phyloP scores from a whole-genome alignment of 2,797 vertebrate species.

The Gobionotothen gibberifrons region DNA sequence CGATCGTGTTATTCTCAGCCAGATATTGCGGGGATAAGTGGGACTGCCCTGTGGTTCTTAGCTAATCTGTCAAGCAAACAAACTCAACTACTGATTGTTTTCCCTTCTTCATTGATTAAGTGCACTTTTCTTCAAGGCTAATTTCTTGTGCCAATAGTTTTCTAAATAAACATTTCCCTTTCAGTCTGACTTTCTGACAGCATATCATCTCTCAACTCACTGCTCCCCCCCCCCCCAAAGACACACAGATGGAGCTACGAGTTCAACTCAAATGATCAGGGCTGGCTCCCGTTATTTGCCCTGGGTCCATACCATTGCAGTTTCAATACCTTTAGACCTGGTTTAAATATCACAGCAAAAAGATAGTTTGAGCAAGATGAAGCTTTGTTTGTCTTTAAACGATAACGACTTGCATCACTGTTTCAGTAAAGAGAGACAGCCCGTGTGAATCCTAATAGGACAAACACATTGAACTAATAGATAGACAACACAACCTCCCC shows the following conservation, averaged over 20 bases:
- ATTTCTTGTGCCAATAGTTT: conserved; percentile 41
- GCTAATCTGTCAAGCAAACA: conserved; percentile 51
- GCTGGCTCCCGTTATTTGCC: conserved; percentile 18
- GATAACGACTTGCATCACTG: too few species aligned
- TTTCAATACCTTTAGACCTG: neutral
- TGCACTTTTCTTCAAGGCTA: conserved; percentile 43
- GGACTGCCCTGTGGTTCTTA: conserved; percentile 21
- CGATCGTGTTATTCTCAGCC: conserved; percentile 36
- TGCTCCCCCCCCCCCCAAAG: conserved; percentile 36
- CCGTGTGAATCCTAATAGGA: too few species aligned
- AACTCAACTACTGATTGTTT: conserved; percentile 47
- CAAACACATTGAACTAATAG: too few species aligned
- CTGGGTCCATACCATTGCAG: neutral
- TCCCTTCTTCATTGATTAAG: conserved; percentile 47
- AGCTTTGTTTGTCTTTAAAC: too few species aligned
- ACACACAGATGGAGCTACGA: conserved; percentile 35
- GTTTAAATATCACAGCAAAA: conserved; percentile 7
- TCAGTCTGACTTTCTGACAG: conserved; percentile 45
- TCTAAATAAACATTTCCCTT: conserved; percentile 45
- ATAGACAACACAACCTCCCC: too few species aligned
- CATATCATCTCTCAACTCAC: conserved; percentile 34
- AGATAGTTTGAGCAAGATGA: neutral
- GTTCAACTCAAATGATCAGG: conserved; percentile 25
- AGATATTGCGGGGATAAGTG: conserved; percentile 29
- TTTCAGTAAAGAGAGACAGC: too few species aligned